These are phyloP conservation scores for Labeo rohita DNA, from an alignment of 2,113 vertebrate species.

Conservation along the genomic window DNA sequence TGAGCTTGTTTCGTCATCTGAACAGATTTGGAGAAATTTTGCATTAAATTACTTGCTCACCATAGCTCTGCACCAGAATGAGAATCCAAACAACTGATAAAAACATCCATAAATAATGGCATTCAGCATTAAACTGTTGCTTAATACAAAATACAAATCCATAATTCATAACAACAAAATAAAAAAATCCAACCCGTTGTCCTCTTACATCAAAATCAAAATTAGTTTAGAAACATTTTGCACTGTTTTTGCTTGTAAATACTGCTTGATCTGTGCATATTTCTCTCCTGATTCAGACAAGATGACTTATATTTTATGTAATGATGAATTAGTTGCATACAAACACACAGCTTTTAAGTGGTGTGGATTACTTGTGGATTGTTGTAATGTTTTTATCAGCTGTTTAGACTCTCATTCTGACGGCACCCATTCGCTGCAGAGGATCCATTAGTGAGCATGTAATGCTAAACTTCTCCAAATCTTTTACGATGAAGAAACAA, in stretches of 20 bases:
- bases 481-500: background rate
- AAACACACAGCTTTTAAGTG: background rate
- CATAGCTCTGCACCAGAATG: background rate
- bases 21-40: background rate
- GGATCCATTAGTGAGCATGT: background rate
- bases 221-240: background rate
- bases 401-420: background rate
- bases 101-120: background rate
- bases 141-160: too few species aligned
- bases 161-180: too few species aligned
- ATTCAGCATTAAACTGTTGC: too few species aligned
- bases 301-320: too few species aligned
- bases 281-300: too few species aligned
- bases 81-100: background rate
- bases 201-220: background rate
- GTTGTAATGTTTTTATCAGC: background rate
- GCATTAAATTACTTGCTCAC: background rate
- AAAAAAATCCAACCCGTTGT: background rate
- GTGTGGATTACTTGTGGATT: background rate
- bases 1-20: background rate
- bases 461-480: background rate
- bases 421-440: background rate
- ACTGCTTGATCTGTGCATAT: too few species aligned
- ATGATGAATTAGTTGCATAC: background rate
- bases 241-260: background rate